phyloP scores from a whole-genome alignment of 2,113 vertebrate genomes.

The Serranochromis macrocephalus region DNA sequence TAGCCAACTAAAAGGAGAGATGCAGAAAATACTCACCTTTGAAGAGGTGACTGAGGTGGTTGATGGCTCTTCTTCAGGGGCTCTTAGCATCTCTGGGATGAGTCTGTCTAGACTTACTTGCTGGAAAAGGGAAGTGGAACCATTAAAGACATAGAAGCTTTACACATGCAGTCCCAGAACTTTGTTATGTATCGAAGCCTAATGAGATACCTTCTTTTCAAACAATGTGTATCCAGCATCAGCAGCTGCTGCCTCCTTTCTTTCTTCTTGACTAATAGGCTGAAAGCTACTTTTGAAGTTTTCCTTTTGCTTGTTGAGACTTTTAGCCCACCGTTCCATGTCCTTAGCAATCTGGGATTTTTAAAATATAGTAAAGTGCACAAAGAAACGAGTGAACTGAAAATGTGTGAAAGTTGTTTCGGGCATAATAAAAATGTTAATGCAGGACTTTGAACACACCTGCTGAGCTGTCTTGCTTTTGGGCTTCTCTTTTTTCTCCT shows the following conservation, averaged over 20 bases:
- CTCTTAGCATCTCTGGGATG: conserved; percentile 77
- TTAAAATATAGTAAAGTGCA: neutral
- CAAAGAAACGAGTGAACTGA: neutral
- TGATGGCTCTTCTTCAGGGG: conserved; percentile 80
- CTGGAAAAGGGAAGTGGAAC: conserved; percentile 18
- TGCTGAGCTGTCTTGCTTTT: conserved; percentile 99
- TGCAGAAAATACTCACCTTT: conserved; percentile 48
- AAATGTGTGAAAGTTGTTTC: neutral
- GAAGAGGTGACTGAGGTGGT: conserved; percentile 29
- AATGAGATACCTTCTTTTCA: conserved; percentile 88
- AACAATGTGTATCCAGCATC: conserved; percentile 94
- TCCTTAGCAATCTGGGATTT: conserved; percentile 90
- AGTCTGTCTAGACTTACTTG: conserved; percentile 84
- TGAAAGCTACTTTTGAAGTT: conserved; percentile 97
- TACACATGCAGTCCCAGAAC: neutral
- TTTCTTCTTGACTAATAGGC: conserved; percentile 87
- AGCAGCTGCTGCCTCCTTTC: conserved; percentile 90
- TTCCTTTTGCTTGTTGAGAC: conserved; percentile 97
- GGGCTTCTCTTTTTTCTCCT: conserved; percentile 97
- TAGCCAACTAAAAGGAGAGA: neutral
- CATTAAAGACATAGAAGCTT: neutral
- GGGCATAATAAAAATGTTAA: neutral
- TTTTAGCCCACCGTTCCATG: conserved; percentile 99
- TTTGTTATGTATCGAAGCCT: neutral
- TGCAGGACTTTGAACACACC: conserved; percentile 55